These are phyloP conservation scores for Plutomurus gul DNA, from an alignment of 1,140 invertebrate species.

Conservation along the genomic window DNA sequence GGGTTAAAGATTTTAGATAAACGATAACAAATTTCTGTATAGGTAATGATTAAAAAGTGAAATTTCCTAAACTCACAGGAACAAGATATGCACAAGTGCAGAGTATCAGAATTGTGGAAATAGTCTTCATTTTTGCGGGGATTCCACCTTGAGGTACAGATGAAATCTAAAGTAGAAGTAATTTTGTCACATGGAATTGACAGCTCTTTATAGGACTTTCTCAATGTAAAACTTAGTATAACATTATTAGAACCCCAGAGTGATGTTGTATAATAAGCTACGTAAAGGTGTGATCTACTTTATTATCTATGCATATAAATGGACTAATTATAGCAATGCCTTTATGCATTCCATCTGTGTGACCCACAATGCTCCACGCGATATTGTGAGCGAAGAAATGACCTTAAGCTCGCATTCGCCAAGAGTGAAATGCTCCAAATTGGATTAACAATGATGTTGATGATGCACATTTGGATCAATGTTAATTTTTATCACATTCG, in stretches of 20 bases:
- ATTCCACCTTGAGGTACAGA: no score
- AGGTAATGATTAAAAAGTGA: no score
- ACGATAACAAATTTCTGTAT: no score
- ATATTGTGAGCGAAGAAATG: background rate
- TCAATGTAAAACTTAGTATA: background rate
- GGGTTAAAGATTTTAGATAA: no score
- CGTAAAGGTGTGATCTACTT: conserved; percentile 9
- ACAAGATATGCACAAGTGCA: no score
- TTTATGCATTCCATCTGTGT: conserved; percentile 6
- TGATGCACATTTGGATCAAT: background rate
- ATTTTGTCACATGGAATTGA: background rate
- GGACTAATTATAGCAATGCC: conserved; percentile 1
- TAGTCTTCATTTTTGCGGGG: no score
- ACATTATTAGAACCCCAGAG: background rate
- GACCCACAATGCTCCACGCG: background rate
- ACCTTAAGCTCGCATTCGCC: background rate
- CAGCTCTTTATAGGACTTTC: conserved; percentile 1
- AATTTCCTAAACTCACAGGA: no score
- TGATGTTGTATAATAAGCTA: background rate
- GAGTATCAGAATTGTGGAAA: no score
- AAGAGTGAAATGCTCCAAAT: background rate
- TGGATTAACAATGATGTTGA: background rate
- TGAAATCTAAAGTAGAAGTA: background rate
- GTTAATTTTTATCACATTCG: background rate
- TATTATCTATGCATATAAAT: conserved; percentile 1